Base-by-base conservation (phyloP, 2,113 vertebrate genomes). In the Dicaeum eximium region DNA sequence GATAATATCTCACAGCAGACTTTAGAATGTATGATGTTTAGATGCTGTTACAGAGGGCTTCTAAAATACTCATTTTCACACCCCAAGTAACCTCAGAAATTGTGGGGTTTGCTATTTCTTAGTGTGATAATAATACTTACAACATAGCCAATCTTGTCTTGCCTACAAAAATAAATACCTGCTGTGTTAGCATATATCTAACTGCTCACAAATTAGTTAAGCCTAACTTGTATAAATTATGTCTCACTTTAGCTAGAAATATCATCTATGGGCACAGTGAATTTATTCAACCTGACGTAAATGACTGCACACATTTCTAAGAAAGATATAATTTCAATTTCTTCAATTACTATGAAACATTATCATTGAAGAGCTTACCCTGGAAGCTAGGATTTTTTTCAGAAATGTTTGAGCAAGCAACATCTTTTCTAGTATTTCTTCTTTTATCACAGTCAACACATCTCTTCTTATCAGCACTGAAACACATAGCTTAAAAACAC, bases 391-490 rank as follows among this genome's bases (percentile, higher is more conserved):
- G 12, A 2, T 23, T 77, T 66, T 70, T 80, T 87, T 61, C 30
- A 60, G 79, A 95, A 86, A 73, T 35, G 2, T 58, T 91, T 86
- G 31, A 73, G 33, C 56, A 92, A 90, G 65, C 74, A 95, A 74
- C 20, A 42, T 73, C 5, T 80, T 97, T 92, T 88, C 33, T 47
- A 74, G n/a, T 69, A 77, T 92, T 93, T 94, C 47, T 84, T 54
- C n/a, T 91, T 93, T 95, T 90, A 88, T 95, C 80, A 45, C 21
- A 93, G n/a, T 33, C 42, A 77, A 40, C 14, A 6, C 27, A 95
- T 96, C 86, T 95, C 79, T 69, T 31, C 60, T 92, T 96, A 96
- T 95, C 94, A 89, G 21, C 27, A 58, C 35, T 40, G 86, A 92
- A 96, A 92, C 73, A 92, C 53, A 70, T 65, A 90, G 72, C 75